phyloP scores from a whole-genome alignment of 92 coral and sea anemone species.

The Galaxea fascicularis region DNA sequence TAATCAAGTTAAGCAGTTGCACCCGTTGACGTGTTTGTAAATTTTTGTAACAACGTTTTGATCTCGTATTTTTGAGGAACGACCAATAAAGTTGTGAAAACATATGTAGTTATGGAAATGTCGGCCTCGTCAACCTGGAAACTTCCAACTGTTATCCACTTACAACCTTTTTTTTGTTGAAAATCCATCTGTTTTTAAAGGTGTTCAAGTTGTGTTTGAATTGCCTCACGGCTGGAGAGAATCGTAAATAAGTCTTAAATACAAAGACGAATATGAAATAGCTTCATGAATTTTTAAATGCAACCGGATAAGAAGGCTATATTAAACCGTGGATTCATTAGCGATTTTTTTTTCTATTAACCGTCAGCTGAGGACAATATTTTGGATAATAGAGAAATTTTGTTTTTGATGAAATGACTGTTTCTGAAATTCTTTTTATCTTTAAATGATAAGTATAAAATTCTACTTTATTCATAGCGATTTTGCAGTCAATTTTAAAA shows the following conservation, averaged over 20 bases:
- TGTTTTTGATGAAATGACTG: background rate
- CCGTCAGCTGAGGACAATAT: background rate
- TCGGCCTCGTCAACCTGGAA: background rate
- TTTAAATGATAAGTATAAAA: no score
- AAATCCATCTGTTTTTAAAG: background rate
- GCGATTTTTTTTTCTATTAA: background rate
- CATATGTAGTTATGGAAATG: background rate
- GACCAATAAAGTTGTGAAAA: background rate
- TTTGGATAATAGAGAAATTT: background rate
- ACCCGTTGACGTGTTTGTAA: background rate
- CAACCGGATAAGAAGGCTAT: constrained; percentile 21
- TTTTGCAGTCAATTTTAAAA: background rate
- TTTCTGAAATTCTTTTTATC: background rate
- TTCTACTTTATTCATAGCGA: background rate
- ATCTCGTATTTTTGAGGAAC: background rate
- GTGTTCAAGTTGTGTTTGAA: background rate
- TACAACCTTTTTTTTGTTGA: background rate
- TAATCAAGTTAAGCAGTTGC: background rate
- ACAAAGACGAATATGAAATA: background rate
- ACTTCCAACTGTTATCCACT: background rate
- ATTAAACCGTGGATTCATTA: constrained; percentile 17
- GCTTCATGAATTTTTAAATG: constrained; percentile 24
- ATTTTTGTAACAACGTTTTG: no score
- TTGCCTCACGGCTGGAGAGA: background rate
- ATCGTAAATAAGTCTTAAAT: background rate